These are phyloP conservation scores for Trichacis sp. DNA, from an alignment of 2,888 invertebrate species.

Conservation along the genomic window DNA sequence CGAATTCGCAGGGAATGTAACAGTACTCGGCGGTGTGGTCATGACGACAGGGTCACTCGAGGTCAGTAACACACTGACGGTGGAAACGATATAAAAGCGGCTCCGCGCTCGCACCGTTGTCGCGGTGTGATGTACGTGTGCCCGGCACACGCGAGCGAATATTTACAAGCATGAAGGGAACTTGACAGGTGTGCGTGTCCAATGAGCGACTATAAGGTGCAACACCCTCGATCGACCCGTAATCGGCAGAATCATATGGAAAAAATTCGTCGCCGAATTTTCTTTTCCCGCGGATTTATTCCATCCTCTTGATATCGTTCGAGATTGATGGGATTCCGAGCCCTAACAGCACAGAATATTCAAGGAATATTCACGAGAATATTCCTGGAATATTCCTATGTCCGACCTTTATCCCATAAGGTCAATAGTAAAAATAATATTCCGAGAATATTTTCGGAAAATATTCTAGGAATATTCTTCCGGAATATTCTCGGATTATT, in stretches of 20 bases:
- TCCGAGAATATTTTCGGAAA: too few relatives aligned
- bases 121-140: slow-evolving; percentile 6
- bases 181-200: slow-evolving; percentile 42
- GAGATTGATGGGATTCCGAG: too few relatives aligned
- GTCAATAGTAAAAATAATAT: too few relatives aligned
- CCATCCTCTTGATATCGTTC: too few relatives aligned
- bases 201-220: slow-evolving; percentile 34
- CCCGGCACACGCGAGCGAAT: slow-evolving; percentile 36
- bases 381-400: too few relatives aligned
- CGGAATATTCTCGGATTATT: too few relatives aligned
- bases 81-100: slow-evolving; percentile 45
- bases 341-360: too few relatives aligned
- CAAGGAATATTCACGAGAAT: too few relatives aligned
- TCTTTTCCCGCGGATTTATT: too few relatives aligned
- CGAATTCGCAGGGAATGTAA: slow-evolving; percentile 57
- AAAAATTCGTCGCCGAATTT: slow-evolving; percentile 6
- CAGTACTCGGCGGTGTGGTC: slow-evolving; percentile 58
- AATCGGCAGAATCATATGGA: slow-evolving; percentile 49
- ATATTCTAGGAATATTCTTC: too few relatives aligned
- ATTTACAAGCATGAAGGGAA: slow-evolving; percentile 40
- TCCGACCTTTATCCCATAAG: too few relatives aligned
- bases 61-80: slow-evolving; percentile 68
- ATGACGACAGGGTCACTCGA: slow-evolving; percentile 65
- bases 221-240: slow-evolving; percentile 49
- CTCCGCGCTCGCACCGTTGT: slow-evolving; percentile 30